These are phyloP conservation scores for Gobiocypris rarus DNA, from an alignment of 2,113 vertebrate species.

Conservation along the genomic window DNA sequence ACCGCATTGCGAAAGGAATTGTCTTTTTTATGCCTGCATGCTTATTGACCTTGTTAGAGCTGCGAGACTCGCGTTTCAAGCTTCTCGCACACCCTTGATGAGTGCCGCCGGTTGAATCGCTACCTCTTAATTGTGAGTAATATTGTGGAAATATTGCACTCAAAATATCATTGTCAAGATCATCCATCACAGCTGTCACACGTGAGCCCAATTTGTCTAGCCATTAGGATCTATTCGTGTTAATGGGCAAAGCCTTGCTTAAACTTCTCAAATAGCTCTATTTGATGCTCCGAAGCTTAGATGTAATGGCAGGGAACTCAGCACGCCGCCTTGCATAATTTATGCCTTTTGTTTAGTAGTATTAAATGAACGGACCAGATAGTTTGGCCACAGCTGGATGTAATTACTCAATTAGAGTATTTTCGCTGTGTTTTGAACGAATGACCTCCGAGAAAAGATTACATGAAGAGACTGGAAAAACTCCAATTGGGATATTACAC, in stretches of 20 bases:
- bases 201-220: neutral
- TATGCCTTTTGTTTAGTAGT: conserved; percentile 53
- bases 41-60: conserved; percentile 39
- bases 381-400: conserved; percentile 19
- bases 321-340: conserved; percentile 40
- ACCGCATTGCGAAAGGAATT: neutral
- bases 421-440: neutral
- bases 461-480: neutral
- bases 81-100: no score
- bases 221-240: conserved; percentile 5
- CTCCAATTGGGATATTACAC: conserved; percentile 7
- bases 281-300: conserved; percentile 33
- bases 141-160: conserved; percentile 35
- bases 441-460: conserved; percentile 17
- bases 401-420: conserved; percentile 21
- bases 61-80: neutral
- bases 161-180: neutral
- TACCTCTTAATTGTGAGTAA: conserved; percentile 38
- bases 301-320: conserved; percentile 42
- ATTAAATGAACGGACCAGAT: conserved; percentile 40
- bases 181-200: conserved; percentile 26
- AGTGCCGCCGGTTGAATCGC: neutral
- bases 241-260: conserved; percentile 27
- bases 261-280: conserved; percentile 21
- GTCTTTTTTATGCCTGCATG: conserved; percentile 8